phyloP scores from a whole-genome alignment of 2,888 invertebrate species.

The Lepetodrilus schrolli region DNA sequence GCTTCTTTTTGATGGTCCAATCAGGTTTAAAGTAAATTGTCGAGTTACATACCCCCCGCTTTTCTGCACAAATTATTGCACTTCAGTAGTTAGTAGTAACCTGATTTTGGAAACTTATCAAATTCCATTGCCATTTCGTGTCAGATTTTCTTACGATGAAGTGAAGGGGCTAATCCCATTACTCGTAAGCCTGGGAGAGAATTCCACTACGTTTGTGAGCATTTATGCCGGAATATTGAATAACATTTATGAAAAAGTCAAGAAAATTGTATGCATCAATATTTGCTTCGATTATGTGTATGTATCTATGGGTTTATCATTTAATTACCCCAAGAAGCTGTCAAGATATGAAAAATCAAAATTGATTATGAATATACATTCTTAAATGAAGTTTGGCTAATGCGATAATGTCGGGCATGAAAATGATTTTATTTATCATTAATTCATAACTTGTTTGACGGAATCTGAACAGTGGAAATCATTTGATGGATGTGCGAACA shows the following conservation, averaged over 20 bases:
- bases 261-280: background rate
- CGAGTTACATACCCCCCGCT: conserved; percentile 7
- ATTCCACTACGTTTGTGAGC: background rate
- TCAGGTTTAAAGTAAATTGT: conserved; percentile 1
- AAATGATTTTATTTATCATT: background rate
- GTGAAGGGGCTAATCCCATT: background rate
- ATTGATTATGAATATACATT: too few relatives aligned
- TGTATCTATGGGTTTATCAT: background rate
- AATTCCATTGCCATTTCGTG: conserved; percentile 19
- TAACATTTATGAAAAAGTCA: background rate
- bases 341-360: background rate
- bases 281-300: background rate
- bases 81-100: conserved; percentile 9
- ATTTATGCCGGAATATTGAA: background rate
- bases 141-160: background rate
- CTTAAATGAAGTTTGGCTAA: background rate
- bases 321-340: background rate
- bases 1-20: background rate
- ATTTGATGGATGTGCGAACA: too few relatives aligned
- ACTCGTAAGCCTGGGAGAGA: background rate
- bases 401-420: background rate
- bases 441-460: too few relatives aligned
- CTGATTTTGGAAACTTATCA: conserved; percentile 10
- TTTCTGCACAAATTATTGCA: conserved; percentile 11
- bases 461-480: too few relatives aligned